phyloP scores from a whole-genome alignment of 1,140 invertebrate species.

The Zaprionus camerounensis region DNA sequence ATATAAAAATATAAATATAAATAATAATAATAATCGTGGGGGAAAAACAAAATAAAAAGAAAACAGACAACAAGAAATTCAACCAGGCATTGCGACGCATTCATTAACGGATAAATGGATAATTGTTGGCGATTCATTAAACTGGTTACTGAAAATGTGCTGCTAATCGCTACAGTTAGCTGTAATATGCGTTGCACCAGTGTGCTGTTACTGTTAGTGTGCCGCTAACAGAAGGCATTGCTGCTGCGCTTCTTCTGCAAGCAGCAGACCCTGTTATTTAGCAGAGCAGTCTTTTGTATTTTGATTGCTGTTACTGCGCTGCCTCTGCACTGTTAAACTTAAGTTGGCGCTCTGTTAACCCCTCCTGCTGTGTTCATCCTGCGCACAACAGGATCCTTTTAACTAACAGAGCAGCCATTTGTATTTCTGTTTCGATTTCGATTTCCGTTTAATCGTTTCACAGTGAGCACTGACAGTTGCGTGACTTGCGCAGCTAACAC shows the following conservation, averaged over 20 bases:
- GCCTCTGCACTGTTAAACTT: too few relatives aligned
- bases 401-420: conserved; percentile 13
- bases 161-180: conserved; percentile 9
- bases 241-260: too few relatives aligned
- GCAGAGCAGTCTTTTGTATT: conserved; percentile 13
- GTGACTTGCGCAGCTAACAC: conserved; percentile 33
- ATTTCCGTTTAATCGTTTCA: conserved; percentile 21
- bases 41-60: conserved; percentile 1
- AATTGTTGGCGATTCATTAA: conserved; percentile 19
- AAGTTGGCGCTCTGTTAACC: not conserved
- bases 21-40: conserved; percentile 3
- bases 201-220: not conserved
- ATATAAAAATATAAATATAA: conserved; percentile 11
- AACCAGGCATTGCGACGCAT: conserved; percentile 28
- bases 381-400: not conserved
- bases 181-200: conserved; percentile 16
- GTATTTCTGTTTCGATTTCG: conserved; percentile 14
- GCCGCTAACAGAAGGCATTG: too few relatives aligned
- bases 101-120: conserved; percentile 49
- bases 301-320: not conserved
- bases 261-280: not conserved
- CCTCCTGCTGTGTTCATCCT: not conserved
- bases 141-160: conserved; percentile 11
- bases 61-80: conserved; percentile 6
- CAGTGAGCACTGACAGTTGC: conserved; percentile 31